phyloP scores from a whole-genome alignment of 37 sponge, comb jelly and placozoan genomes.

The Dysidea cf. avara region DNA sequence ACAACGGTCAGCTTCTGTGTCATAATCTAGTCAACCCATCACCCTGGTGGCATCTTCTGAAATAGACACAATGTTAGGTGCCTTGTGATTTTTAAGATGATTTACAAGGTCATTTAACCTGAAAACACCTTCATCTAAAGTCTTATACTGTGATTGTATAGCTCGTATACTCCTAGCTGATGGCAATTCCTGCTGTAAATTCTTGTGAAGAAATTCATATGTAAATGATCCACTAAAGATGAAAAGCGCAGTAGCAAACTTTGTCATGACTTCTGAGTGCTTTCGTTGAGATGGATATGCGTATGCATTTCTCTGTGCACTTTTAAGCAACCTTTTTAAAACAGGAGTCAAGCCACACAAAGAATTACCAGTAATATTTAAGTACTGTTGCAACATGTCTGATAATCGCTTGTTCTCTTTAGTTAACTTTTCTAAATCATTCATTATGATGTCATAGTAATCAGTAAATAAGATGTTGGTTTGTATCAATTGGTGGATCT shows the following conservation, averaged over 20 bases:
- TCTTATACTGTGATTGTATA: neutral
- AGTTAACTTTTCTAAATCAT: neutral
- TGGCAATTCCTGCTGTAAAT: slow-evolving; percentile 26
- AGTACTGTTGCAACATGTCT: neutral
- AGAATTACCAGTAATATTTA: no score
- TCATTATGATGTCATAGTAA: neutral
- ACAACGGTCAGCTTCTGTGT: slow-evolving; percentile 8
- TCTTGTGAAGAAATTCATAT: slow-evolving; percentile 22
- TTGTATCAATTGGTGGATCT: neutral
- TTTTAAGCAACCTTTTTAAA: slow-evolving; percentile 15
- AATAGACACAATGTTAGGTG: neutral
- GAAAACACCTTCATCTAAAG: slow-evolving; percentile 22
- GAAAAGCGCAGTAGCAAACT: slow-evolving; percentile 33
- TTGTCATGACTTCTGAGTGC: slow-evolving; percentile 12
- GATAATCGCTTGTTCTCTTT: neutral
- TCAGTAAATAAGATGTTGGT: neutral
- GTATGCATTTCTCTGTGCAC: slow-evolving; percentile 9
- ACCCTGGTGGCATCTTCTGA: slow-evolving; percentile 45
- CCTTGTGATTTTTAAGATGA: slow-evolving; percentile 9
- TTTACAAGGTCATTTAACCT: slow-evolving; percentile 16
- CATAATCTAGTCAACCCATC: slow-evolving; percentile 20
- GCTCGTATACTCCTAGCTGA: slow-evolving; percentile 12
- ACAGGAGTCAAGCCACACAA: slow-evolving; percentile 8
- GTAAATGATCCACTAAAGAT: slow-evolving; percentile 23
- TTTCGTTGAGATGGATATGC: slow-evolving; percentile 1